phyloP scores from a whole-genome alignment of 1,140 invertebrate species.

The Thrips palmi region DNA sequence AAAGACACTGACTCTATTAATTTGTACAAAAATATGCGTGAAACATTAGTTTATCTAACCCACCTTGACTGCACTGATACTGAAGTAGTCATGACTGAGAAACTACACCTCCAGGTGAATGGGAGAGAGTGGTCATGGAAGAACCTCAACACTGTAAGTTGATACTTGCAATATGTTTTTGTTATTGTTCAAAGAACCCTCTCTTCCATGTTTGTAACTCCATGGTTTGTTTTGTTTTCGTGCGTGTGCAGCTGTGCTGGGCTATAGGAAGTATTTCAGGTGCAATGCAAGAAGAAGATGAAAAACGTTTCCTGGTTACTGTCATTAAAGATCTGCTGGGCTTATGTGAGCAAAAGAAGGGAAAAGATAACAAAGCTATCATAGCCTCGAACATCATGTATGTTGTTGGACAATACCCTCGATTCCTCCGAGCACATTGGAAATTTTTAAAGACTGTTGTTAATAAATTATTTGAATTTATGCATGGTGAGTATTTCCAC shows the following conservation, averaged over 20 bases:
- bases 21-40: constrained; percentile 99
- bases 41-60: constrained; percentile 95
- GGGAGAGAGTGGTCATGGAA: constrained; percentile 99
- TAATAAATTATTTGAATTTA: constrained; percentile 99
- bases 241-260: constrained; percentile 67
- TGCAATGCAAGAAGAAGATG: constrained; percentile 97
- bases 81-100: constrained; percentile 97
- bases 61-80: constrained; percentile 97
- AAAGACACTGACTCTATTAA: constrained; percentile 99
- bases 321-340: constrained; percentile 98
- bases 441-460: constrained; percentile 99
- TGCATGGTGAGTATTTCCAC: constrained; percentile 58
- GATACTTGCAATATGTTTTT: constrained; percentile 1
- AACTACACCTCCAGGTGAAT: constrained; percentile 97
- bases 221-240: constrained; percentile 7
- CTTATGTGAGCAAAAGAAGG: constrained; percentile 97
- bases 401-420: constrained; percentile 98
- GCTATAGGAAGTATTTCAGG: constrained; percentile 99
- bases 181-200: constrained; percentile 7
- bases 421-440: constrained; percentile 98
- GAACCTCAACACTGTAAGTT: constrained; percentile 81
- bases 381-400: constrained; percentile 99
- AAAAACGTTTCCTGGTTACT: constrained; percentile 96
- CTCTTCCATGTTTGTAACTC: constrained; percentile 4
- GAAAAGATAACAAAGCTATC: constrained; percentile 99